Evolutionary conservation across 2,888 invertebrate species (phyloP), one percentile per base, ranked within the genome.

Genomic region (Noctua pronuba): DNA sequence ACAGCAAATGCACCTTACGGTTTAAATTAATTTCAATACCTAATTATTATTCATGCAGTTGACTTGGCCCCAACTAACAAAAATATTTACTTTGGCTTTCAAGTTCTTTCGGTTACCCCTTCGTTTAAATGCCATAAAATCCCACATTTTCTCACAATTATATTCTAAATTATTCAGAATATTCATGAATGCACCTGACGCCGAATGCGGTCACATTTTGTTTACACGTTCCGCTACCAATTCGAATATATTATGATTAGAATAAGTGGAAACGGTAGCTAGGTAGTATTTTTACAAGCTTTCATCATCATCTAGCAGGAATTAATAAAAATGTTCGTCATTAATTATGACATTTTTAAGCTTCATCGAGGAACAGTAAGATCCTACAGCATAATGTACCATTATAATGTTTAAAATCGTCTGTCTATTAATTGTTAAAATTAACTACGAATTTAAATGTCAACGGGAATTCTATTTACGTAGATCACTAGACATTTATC

Each of bases 111-210:
- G 16, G 58, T 60, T 60, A 38, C 79, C 79, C 74, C 77, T 62
- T 73, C 68, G 58, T 70, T 68, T 58, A 70, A 73, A 71, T 73
- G 35, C 69, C 68, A 66, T 75, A 75, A 85, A 77, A 73, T 77
- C 62, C 84, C 73, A 79, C 76, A 77, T 80, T 88, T 76, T 73
- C 85, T 77, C 83, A 82, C 80, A 86, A 77, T 81, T 77, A 78
- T 38, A 77, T 80, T 78, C 41, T 86, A 79, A 89, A 86, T 88
- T 86, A 90, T 91, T 91, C 79, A 90, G 92, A 95, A 95, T 95
- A 95, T 95, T 95, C 92, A 95, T 95, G 89, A 94, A 84, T 88
- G 90, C 94, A 94, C 94, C 94, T 94, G 94, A 91, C 92, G 83
- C 83, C 74, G 80, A 87, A 77, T 83, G 49, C 62, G 75, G 82